A percentile compares a stretch with the other conserved stretches of the same genome.
These are phyloP conservation scores for Pristionchus mayeri DNA, from an alignment of 2,888 invertebrate genomes.

Conservation along the genomic window DNA sequence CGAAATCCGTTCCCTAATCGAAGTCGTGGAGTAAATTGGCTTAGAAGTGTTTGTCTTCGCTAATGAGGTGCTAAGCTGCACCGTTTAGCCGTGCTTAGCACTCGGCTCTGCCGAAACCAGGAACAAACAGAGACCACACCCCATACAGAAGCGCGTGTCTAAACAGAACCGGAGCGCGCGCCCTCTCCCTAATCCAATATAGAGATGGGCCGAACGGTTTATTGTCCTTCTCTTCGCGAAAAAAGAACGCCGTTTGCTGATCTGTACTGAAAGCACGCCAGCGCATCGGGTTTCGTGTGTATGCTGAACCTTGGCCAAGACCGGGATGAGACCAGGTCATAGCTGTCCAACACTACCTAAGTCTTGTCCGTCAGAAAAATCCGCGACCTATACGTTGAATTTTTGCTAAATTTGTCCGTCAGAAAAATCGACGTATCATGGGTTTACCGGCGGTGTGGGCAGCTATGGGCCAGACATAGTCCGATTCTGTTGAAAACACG, in stretches of 20 bases:
- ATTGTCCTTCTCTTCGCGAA: not conserved
- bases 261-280: constrained; percentile 2
- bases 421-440: not conserved
- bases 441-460: too few species aligned
- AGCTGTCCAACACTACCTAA: too few species aligned
- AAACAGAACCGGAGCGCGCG: constrained; percentile 32
- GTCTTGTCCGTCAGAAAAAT: too few species aligned
- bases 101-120: constrained; percentile 17
- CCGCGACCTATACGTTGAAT: too few species aligned
- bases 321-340: not conserved
- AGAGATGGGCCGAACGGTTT: constrained; percentile 9
- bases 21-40: too few species aligned
- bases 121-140: not conserved
- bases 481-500: too few species aligned
- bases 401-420: too few species aligned
- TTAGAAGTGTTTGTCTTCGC: too few species aligned
- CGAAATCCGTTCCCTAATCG: too few species aligned
- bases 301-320: constrained; percentile 43
- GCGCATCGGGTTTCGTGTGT: constrained; percentile 31
- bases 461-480: too few species aligned
- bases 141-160: constrained; percentile 30
- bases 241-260: not conserved
- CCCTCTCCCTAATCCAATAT: constrained; percentile 26
- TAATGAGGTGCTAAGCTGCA: too few species aligned
- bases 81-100: not conserved